Conservation (phyloP, 2,113 vertebrate genomes). For the Lycocorax pyrrhopterus region DNA sequence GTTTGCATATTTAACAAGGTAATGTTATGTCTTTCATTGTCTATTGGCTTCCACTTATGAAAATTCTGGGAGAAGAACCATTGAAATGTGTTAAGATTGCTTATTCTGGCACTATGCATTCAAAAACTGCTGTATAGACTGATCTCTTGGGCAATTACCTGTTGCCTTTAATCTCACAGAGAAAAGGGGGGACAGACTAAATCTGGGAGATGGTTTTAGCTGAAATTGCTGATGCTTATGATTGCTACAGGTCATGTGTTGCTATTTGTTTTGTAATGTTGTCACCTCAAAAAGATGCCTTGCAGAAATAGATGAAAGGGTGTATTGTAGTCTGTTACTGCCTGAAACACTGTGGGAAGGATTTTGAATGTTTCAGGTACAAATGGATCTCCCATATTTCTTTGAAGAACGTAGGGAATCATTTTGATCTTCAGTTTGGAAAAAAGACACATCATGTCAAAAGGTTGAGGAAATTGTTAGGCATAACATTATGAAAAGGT, state of each 20-base stretch:
- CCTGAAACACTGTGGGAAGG: background rate
- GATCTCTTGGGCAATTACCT: background rate
- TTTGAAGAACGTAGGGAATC: background rate
- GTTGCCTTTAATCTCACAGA: background rate
- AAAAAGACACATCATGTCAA: background rate
- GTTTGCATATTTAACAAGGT: background rate
- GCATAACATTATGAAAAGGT: background rate
- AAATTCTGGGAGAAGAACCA: background rate
- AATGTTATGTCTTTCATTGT: background rate
- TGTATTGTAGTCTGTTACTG: background rate
- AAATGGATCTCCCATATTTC: background rate
- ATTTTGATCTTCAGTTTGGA: background rate
- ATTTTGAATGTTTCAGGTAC: background rate
- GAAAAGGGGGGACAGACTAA: background rate
- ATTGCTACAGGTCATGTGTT: background rate
- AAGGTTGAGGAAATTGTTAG: background rate
- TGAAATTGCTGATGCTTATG: background rate
- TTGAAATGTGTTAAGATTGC: background rate
- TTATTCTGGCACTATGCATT: background rate
- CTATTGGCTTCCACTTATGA: background rate
- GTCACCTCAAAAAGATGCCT: background rate
- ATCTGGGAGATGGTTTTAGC: background rate
- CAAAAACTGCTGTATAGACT: background rate
- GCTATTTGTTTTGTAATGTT: background rate
- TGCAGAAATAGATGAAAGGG: background rate